phyloP scores from a whole-genome alignment of 2,797 vertebrate genomes.

The Syngnathus rostellatus region DNA sequence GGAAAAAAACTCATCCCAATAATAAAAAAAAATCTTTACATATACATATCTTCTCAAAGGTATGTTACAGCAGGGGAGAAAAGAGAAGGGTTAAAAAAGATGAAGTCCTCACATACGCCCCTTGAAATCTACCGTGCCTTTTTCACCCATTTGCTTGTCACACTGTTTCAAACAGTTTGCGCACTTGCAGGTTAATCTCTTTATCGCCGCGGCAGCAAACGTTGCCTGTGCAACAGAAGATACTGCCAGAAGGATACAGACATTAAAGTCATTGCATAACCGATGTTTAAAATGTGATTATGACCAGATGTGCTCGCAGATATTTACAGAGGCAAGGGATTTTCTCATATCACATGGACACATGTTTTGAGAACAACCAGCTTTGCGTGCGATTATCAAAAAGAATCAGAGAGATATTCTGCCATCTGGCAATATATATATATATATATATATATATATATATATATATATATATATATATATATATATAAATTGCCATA shows the following conservation, averaged over 20 bases:
- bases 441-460: constrained; percentile 8
- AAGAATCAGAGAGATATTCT: constrained; percentile 24
- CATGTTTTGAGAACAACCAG: constrained; percentile 49
- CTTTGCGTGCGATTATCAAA: constrained; percentile 27
- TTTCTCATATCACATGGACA: constrained; percentile 57
- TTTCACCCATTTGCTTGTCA: constrained; percentile 2
- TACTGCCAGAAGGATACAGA: constrained; percentile 47
- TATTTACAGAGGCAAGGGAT: constrained; percentile 55
- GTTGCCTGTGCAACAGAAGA: constrained; percentile 35
- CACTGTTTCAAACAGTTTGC: constrained; percentile 33
- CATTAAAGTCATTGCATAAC: constrained; percentile 60
- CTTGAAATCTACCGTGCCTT: constrained; percentile 6
- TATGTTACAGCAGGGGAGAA: background rate
- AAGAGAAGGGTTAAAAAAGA: background rate
- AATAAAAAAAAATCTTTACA: background rate
- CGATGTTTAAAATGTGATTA: constrained; percentile 69
- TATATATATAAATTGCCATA: constrained; percentile 2
- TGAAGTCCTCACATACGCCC: background rate
- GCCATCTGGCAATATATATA: constrained; percentile 39
- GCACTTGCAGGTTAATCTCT: constrained; percentile 48
- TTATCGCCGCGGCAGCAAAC: constrained; percentile 40
- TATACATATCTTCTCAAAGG: background rate
- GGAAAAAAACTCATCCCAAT: background rate
- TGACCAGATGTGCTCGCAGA: constrained; percentile 64
- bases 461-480: constrained; percentile 12